These are phyloP conservation scores for Manis crassicaudata DNA, from an alignment of 2,797 vertebrate species.

Conservation along the genomic window DNA sequence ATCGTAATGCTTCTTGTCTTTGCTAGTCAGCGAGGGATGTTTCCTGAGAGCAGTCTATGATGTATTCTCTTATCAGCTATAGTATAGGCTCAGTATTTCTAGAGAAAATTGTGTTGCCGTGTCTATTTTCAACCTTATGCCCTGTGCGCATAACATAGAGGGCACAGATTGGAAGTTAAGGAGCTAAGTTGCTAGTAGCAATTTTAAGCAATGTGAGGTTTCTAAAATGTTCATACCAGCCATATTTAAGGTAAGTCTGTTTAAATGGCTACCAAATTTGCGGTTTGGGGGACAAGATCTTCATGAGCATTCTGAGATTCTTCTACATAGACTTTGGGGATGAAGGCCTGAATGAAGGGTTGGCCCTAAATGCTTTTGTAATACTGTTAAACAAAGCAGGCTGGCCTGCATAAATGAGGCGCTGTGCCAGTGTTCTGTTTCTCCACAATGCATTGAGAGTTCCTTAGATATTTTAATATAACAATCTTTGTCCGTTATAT, in stretches of 20 bases:
- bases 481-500: conserved; percentile 3
- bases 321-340: background rate
- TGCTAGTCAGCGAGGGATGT: background rate
- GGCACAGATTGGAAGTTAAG: background rate
- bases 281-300: background rate
- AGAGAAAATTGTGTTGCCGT: background rate
- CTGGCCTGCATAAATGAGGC: conserved; percentile 7
- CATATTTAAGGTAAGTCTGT: background rate
- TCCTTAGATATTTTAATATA: conserved; percentile 49
- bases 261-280: background rate
- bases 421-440: background rate
- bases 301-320: background rate
- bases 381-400: conserved; percentile 19
- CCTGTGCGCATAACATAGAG: background rate
- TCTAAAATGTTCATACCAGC: background rate
- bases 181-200: background rate
- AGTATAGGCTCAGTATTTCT: background rate
- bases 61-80: background rate
- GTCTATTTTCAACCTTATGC: background rate
- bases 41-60: background rate
- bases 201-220: background rate
- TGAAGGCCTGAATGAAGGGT: background rate
- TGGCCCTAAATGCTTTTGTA: background rate
- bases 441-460: background rate
- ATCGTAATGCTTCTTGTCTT: background rate